Evolutionary conservation across 2,797 vertebrate genomes (phyloP), one percentile per base, ranked within the genome.

Genomic region (Chaunax sp.): DNA sequence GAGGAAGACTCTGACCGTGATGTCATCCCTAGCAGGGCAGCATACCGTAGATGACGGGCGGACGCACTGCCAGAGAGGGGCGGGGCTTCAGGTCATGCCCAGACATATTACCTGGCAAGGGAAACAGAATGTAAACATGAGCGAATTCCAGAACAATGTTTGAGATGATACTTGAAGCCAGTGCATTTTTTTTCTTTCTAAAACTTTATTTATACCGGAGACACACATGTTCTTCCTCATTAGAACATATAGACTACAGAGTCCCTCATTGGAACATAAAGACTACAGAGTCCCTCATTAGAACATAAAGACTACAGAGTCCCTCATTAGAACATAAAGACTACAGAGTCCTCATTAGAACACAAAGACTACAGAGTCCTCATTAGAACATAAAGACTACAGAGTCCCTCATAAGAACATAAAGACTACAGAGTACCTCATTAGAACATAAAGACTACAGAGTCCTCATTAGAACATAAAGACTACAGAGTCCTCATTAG

Each of bases 41-140:
- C 88, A 90, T 91, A 89, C 89, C 91, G 61, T 2, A 43, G 65
- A 78, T 87, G 84, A 86, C 56, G 74, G 81, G 67, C 58, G 49
- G 84, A 84, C 53, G 4, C 0, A 6, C 37, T 67, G 83, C 66
- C 75, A 81, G 64, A 43, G 56, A 38, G 54, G 51, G 89, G 82
- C 53, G 64, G 87, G 74, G 77, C 78, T 70, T 66, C 52, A 0
- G 61, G 77, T 92, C 91, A 43, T 89, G 91, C 86, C 89, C 87
- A 90, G 89, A 92, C 90, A 92, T 64, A 92, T 92, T 64, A 90
- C 86, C 88, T 87, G 87, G 71, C 8, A 75, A 68, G 58, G 57
- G 71, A 64, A 49, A 16, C 72, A 77, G 68, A 87, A 84, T 71
- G 84, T 86, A 81, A 90, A 90, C 82, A 86, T 0, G 0, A 62